phyloP scores from a whole-genome alignment of 2,113 vertebrate genomes.

The Mobula birostris region DNA sequence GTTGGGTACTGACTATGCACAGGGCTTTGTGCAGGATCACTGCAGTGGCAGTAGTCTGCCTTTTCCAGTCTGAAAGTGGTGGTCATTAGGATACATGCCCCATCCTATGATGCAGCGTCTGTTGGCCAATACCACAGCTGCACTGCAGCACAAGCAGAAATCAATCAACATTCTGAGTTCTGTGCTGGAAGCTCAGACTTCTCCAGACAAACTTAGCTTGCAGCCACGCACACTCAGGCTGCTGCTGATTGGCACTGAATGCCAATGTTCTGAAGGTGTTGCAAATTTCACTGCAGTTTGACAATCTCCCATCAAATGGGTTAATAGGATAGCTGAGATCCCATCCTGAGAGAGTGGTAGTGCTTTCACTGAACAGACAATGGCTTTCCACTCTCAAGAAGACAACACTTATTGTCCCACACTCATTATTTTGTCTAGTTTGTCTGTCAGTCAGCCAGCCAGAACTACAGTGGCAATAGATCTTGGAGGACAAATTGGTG shows the following conservation, averaged over 20 bases:
- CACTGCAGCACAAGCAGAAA: not conserved
- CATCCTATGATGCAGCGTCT: not conserved
- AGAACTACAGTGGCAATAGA: no score
- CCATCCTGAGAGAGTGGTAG: not conserved
- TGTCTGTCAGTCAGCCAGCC: no score
- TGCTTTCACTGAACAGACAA: not conserved
- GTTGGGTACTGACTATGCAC: not conserved
- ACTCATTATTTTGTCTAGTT: no score
- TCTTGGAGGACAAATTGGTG: no score
- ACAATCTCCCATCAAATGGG: not conserved
- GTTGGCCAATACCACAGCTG: not conserved
- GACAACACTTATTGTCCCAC: not conserved
- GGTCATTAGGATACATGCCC: no score
- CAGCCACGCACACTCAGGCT: no score
- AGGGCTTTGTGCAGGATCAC: no score
- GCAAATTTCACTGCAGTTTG: not conserved
- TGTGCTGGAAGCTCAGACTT: not conserved
- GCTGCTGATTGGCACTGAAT: no score
- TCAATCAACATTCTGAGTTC: not conserved
- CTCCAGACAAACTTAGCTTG: no score
- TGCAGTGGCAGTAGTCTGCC: not conserved
- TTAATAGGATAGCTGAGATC: not conserved
- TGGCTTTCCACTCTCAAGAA: not conserved
- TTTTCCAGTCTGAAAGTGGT: not conserved
- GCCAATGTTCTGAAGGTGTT: no score